Evolutionary conservation across 1,140 invertebrate genomes (phyloP).

Genomic region (Alviniconcha marisindica): DNA sequence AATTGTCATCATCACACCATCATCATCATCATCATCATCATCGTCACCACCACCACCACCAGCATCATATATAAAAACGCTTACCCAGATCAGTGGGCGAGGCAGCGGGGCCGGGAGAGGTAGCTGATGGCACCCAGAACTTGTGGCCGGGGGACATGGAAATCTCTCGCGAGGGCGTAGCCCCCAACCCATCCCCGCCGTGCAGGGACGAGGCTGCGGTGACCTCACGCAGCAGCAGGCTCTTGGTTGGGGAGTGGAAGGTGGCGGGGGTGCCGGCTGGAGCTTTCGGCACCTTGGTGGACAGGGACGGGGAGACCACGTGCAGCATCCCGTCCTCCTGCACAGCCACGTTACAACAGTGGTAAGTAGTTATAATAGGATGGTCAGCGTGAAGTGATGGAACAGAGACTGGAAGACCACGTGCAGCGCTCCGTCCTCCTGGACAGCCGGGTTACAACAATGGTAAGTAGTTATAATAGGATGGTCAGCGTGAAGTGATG

Average conservation of each 20-base stretch:
- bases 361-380: too few relatives aligned
- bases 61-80: not conserved
- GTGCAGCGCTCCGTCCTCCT: slow-evolving; percentile 12
- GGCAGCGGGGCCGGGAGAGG: slow-evolving; percentile 17
- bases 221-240: slow-evolving; percentile 37
- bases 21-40: not conserved
- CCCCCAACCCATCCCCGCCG: not conserved
- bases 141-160: slow-evolving; percentile 24
- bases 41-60: not conserved
- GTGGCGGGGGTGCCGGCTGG: slow-evolving; percentile 60
- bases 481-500: not conserved
- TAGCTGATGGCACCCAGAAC: slow-evolving; percentile 2
- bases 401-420: slow-evolving; percentile 54
- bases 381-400: not conserved
- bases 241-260: slow-evolving; percentile 48
- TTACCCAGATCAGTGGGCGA: not conserved
- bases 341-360: too few relatives aligned
- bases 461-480: too few relatives aligned
- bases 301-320: slow-evolving; percentile 53
- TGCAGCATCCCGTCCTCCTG: slow-evolving; percentile 7
- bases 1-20: not conserved
- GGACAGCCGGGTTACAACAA: too few relatives aligned
- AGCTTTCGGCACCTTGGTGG: slow-evolving; percentile 57
- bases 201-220: slow-evolving; percentile 18
- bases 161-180: slow-evolving; percentile 19